Conservation (phyloP, 2,888 invertebrate genomes). For the Aethes cnicana region DNA sequence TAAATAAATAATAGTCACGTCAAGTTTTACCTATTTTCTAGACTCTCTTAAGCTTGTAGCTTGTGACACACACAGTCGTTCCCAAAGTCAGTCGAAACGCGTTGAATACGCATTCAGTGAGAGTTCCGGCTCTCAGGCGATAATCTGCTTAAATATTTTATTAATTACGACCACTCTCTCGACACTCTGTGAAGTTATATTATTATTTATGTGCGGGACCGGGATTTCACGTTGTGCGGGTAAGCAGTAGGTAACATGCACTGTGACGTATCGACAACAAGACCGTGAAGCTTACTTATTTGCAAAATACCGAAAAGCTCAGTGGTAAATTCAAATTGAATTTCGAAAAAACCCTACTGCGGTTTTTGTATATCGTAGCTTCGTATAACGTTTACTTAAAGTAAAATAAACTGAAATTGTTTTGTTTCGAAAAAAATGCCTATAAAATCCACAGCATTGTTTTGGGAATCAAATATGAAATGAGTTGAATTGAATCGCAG, state of each 20-base stretch:
- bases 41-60: not conserved
- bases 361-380: no score
- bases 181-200: not conserved
- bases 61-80: constrained; percentile 29
- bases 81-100: constrained; percentile 37
- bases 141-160: constrained; percentile 26
- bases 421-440: not conserved
- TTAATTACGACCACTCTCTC: constrained; percentile 19
- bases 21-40: not conserved
- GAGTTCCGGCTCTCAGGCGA: constrained; percentile 41
- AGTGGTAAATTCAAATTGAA: no score
- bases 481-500: constrained; percentile 3
- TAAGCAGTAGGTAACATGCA: no score
- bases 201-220: no score
- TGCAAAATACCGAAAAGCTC: no score
- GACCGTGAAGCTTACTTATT: no score
- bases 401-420: not conserved
- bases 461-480: constrained; percentile 1
- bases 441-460: no score
- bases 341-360: no score
- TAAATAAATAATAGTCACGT: not conserved
- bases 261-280: no score
- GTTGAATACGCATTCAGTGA: constrained; percentile 39
- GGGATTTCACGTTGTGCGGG: no score
- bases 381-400: not conserved